These are phyloP conservation scores for Pentalonia nigronervosa DNA, from an alignment of 1,140 invertebrate genomes.

Conservation along the genomic window DNA sequence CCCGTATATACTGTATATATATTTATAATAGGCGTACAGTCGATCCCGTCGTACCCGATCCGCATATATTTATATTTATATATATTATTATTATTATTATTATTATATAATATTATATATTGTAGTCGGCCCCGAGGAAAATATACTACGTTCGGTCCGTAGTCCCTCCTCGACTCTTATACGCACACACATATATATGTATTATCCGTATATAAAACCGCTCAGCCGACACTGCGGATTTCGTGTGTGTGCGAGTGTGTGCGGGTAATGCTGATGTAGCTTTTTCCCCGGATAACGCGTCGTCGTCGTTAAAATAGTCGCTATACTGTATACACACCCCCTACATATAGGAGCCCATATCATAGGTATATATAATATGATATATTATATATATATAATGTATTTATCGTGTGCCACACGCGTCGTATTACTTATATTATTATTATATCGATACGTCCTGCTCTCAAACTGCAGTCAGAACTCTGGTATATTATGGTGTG, in stretches of 20 bases:
- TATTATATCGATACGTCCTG: not conserved
- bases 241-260: not conserved
- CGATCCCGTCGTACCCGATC: not conserved
- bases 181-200: not conserved
- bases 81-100: not conserved
- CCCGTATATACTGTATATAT: not conserved
- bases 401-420: not conserved
- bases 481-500: too few relatives aligned
- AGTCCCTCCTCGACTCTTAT: not conserved
- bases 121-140: not conserved
- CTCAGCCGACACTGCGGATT: conserved; percentile 4
- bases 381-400: not conserved
- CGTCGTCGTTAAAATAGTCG: not conserved
- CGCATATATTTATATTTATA: not conserved
- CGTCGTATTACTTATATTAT: not conserved
- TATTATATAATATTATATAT: not conserved
- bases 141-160: not conserved
- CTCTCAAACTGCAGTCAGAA: not conserved
- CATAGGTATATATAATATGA: too few relatives aligned
- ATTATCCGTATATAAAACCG: not conserved
- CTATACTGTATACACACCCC: not conserved
- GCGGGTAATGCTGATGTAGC: not conserved
- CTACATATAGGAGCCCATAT: not conserved
- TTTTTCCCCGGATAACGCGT: not conserved
- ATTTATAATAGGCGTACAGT: not conserved